Evolutionary conservation across 1,140 invertebrate genomes (phyloP).

Genomic region (Charaxes varanes): DNA sequence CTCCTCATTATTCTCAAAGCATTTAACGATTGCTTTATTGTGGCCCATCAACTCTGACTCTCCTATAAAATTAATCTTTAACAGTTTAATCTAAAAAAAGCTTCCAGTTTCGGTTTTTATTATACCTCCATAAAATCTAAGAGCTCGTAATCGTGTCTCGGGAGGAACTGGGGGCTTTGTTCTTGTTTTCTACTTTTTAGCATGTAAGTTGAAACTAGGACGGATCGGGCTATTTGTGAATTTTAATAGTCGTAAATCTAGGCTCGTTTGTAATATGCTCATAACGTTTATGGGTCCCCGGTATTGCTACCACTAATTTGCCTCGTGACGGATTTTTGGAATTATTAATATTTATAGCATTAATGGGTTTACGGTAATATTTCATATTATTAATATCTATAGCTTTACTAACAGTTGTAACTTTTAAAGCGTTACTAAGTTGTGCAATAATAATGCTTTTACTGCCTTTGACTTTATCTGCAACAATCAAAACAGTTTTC

Average conservation of each 20-base stretch:
- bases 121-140: slow-evolving; percentile 54
- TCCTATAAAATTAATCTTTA: slow-evolving; percentile 40
- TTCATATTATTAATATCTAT: too few species aligned
- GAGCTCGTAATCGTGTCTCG: slow-evolving; percentile 47
- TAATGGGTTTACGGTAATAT: slow-evolving; percentile 2
- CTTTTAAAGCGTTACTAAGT: too few species aligned
- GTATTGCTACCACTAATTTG: slow-evolving; percentile 9
- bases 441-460: too few species aligned
- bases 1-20: slow-evolving; percentile 17
- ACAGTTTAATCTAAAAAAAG: slow-evolving; percentile 51
- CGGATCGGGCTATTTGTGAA: slow-evolving; percentile 35
- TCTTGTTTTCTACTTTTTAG: slow-evolving; percentile 38
- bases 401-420: too few species aligned
- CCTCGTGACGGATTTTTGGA: slow-evolving; percentile 15
- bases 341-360: slow-evolving; percentile 16
- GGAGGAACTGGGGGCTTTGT: slow-evolving; percentile 41
- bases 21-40: slow-evolving; percentile 41
- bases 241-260: slow-evolving; percentile 37
- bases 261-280: slow-evolving; percentile 16
- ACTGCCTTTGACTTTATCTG: too few species aligned
- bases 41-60: slow-evolving; percentile 32
- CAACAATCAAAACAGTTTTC: too few species aligned
- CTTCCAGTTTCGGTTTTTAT: slow-evolving; percentile 57
- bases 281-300: slow-evolving; percentile 12
- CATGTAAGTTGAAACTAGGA: slow-evolving; percentile 32